Base-by-base conservation (phyloP, 2,113 vertebrate genomes). In the Corythornis vintsioides region DNA sequence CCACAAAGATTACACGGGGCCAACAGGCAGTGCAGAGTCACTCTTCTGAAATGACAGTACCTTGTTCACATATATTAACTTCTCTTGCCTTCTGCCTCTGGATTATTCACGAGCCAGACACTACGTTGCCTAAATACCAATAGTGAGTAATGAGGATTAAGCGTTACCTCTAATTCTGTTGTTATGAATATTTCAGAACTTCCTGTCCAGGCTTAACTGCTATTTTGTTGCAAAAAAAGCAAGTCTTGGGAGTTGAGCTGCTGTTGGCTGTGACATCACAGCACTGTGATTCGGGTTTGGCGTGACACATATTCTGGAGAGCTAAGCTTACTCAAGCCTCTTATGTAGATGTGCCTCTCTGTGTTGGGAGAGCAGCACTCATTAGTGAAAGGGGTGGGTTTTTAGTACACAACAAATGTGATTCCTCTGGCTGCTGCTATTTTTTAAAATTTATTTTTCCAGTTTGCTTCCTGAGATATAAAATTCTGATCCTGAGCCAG, bases 201-300 rank as follows among this genome's bases (percentile, higher is more conserved):
- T 96, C 83, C 75, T 90, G 69, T 92, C 94, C 96, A 92, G 91
- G 92, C 93, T 97, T 96, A 94, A 63, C 81, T 91, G 87, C 93
- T 97, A 88, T 97, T 97, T 95, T 61, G 88, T 76, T 95, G 83
- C 57, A 75, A 84, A 94, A 96, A 88, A 95, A 82, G 87, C 77
- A 43, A 83, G 78, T 86, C 90, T 95, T 73, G 74, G 87, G 78
- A 90, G 70, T 20, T 88, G 79, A 91, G 84, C 89, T 92, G 79
- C 95, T 90, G 86, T 65, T 93, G 88, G 72, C 87, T 16, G 3
- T 95, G 93, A 94, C 93, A 93, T 97, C 94, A 96, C 56, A 16
- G 67, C 2, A 0, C 89, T 93, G 77, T 92, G 94, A 96, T 96
- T 95, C 80, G 72, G 70, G 66, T 85, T 87, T 89, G 92, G 56